These are phyloP conservation scores for Protaetia brevitarsis DNA, from an alignment of 1,140 invertebrate species.

Conservation along the genomic window DNA sequence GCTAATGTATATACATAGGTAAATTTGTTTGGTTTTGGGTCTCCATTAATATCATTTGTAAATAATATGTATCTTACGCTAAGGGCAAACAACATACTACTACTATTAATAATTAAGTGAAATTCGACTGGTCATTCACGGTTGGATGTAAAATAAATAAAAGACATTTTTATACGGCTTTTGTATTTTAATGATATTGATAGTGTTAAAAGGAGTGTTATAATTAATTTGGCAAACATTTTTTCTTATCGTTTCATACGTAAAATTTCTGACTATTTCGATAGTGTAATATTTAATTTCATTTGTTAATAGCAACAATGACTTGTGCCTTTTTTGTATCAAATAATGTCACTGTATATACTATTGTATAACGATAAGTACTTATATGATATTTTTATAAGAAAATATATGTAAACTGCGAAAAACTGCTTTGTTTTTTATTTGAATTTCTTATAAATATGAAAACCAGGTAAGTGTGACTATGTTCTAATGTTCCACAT, in stretches of 20 bases:
- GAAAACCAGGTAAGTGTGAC: no score
- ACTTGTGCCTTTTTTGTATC: conserved; percentile 21
- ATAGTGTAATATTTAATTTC: neutral
- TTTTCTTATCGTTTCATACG: no score
- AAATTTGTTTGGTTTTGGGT: no score
- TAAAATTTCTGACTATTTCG: neutral
- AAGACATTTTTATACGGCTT: neutral
- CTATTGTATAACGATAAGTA: neutral
- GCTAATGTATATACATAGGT: no score
- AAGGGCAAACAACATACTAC: no score
- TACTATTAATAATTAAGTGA: no score
- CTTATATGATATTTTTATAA: conserved; percentile 4
- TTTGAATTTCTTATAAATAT: no score
- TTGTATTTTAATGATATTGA: neutral
- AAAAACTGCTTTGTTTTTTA: neutral
- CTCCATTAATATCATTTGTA: no score
- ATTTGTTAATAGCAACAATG: conserved; percentile 7
- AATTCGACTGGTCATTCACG: no score
- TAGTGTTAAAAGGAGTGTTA: neutral
- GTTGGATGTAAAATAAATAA: no score
- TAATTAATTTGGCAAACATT: neutral
- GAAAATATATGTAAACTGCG: neutral
- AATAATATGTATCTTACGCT: no score
- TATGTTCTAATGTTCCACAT: no score
- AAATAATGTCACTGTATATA: conserved; percentile 1